Evolutionary conservation across 1,140 invertebrate genomes (phyloP), one percentile per base, ranked within the genome.

Genomic region (Battus philenor): DNA sequence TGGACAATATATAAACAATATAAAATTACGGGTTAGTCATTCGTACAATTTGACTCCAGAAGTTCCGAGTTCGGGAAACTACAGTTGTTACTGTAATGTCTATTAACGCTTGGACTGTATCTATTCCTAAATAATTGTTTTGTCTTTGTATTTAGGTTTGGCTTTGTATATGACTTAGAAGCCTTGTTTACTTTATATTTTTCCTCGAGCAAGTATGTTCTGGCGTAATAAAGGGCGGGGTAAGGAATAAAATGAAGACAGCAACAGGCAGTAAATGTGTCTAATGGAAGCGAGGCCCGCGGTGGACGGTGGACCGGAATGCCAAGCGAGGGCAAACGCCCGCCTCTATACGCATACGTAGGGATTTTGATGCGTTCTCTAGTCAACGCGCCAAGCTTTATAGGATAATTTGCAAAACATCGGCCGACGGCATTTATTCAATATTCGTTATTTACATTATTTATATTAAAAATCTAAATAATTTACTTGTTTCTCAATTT

Each of bases 211-310:
- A 12, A 16, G 17, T 20, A 9, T 36, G 33, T 20, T 10, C 17
- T 27, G 12, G 36, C 22, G 8, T 27, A 41, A 29, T 41, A 41
- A 41, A 27, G 26, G 38, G 38, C 38, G 22, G 38, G 38, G 12
- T 27, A 36, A 8, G 16, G 38, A 41, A 41, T 27, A 41, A 41
- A 41, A 41, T 41, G 24, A 41, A 41, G 38, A 29, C 38, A 10
- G 24, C 38, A 41, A 27, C 22, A 39, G 22, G 20, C 38, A 41
- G 38, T 41, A 41, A 41, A 41, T 41, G 38, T 41, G 38, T 41
- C 38, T 41, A 41, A 41, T 41, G 33, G 33, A 36, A 36, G 33
- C 33, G 16, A 9, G 33, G 17, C n/a, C 33, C 33, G 33, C 4
- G 6, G 24, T 27, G 27, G 27, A 30, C 27, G 27, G 24, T 26